phyloP scores from a whole-genome alignment of 2,888 invertebrate genomes.

The Chouioia cunea region DNA sequence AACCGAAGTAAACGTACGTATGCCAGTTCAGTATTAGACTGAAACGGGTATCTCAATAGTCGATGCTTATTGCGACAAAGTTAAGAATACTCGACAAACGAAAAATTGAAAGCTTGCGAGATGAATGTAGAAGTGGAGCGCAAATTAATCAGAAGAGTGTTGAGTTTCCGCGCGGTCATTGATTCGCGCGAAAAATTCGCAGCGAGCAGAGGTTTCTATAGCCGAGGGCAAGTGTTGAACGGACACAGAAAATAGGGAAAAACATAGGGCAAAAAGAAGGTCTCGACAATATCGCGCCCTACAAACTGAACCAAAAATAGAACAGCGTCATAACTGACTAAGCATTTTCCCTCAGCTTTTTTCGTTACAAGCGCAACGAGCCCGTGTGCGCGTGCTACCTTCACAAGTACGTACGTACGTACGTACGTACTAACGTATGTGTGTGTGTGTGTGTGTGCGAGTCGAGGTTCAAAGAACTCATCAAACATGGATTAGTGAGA shows the following conservation, averaged over 20 bases:
- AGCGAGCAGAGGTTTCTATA: not conserved
- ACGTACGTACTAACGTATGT: not conserved
- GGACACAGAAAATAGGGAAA: not conserved
- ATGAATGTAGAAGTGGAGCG: conserved; percentile 24
- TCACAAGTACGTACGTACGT: not conserved
- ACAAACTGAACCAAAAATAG: conserved; percentile 42
- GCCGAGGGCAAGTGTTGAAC: not conserved
- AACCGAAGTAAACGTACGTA: too few relatives aligned
- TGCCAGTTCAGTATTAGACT: too few relatives aligned
- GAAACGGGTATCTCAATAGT: too few relatives aligned
- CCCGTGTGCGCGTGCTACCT: not conserved
- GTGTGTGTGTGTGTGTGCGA: not conserved
- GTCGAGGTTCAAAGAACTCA: conserved; percentile 46
- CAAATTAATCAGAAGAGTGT: conserved; percentile 34
- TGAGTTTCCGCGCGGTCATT: conserved; percentile 18
- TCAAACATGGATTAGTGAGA: conserved; percentile 46
- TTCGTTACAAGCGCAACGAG: conserved; percentile 19
- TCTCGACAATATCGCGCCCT: conserved; percentile 7
- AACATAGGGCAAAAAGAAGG: not conserved
- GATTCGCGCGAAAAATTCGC: conserved; percentile 9
- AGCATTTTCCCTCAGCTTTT: conserved; percentile 10
- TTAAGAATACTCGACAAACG: too few relatives aligned
- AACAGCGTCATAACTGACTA: conserved; percentile 4
- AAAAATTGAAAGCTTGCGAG: too few relatives aligned
- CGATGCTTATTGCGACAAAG: too few relatives aligned